These are phyloP conservation scores for Dryocosmus kuriphilus DNA, from an alignment of 2,888 invertebrate genomes.

Conservation along the genomic window DNA sequence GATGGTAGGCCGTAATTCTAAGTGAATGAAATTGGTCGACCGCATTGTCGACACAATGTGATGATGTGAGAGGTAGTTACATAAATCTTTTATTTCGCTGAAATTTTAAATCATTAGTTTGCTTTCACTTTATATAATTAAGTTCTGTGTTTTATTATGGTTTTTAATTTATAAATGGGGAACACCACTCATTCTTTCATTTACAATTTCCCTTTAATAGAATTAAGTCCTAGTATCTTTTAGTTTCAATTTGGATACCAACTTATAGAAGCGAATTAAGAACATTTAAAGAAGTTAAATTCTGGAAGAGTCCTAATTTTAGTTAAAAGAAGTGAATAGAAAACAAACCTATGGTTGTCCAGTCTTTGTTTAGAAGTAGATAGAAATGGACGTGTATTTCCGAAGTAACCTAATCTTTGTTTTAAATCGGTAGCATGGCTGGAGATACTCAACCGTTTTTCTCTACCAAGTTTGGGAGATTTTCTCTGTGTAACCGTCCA, in stretches of 20 bases:
- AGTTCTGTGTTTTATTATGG: background rate
- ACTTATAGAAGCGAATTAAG: no score
- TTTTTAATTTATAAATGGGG: background rate
- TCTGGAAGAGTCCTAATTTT: no score
- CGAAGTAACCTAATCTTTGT: background rate
- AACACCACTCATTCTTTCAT: background rate
- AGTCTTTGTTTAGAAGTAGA: no score
- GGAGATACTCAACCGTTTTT: background rate
- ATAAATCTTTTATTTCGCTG: background rate
- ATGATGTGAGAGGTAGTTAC: background rate
- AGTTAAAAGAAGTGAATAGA: no score
- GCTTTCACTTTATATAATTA: background rate
- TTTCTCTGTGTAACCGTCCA: conserved; percentile 49
- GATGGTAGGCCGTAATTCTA: background rate
- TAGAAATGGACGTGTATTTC: no score
- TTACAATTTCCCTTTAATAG: background rate
- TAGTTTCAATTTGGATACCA: no score
- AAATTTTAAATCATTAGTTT: background rate
- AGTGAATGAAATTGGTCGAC: background rate
- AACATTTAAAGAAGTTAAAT: no score
- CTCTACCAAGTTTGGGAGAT: background rate
- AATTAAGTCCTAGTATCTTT: background rate
- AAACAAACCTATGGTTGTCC: no score
- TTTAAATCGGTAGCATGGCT: background rate
- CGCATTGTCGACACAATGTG: background rate